Base-by-base conservation (phyloP, 2,888 invertebrate genomes). In the Drosophila vallismaia region DNA sequence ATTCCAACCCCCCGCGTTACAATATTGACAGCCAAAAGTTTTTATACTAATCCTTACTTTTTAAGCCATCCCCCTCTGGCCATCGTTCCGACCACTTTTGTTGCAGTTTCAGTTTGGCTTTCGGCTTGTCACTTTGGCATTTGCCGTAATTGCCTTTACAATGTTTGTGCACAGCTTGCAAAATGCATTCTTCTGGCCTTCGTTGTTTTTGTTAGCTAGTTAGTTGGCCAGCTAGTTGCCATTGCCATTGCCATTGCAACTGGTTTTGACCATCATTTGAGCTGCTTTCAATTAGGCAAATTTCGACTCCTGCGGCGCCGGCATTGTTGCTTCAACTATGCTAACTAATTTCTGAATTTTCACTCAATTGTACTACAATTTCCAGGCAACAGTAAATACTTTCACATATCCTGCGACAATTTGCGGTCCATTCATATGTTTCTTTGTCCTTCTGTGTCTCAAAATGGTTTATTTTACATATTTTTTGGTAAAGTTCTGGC, bases 201-300 rank as follows among this genome's bases (percentile, higher is more conserved):
- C 36, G 36, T 45, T 44, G 64, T 55, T 60, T 52, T 52, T 55
- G 31, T 26, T 55, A 38, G 52, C 40, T 59, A 38, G 29, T 49
- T 42, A 33, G 49, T 49, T 45, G 40, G 42, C 29, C 48, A 50
- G 55, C 53, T 56, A 38, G 36, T n/a, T 58, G 51, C 19, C 19
- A 19, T 19, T 19, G 58, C 59, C 57, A 9, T 55, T 57, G 53
- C 29, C 36, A 46, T 38, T 52, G 28, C 8, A 42, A 42, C 42
- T 57, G 50, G 24, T n/a, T 55, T 29, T 50, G 50, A 46, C 52
- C 71, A 57, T 78, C 48, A 71, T 55, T 60, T 40, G 58, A 74
- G 60, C 28, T 71, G 71, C 53, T 71, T 80, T 80, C 71, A 77
- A 77, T 77, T 77, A 75, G 69, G 59, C 48, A 77, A 77, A 49